Conservation (phyloP, 2,888 invertebrate genomes). For the Hoplodrina ambigua region DNA sequence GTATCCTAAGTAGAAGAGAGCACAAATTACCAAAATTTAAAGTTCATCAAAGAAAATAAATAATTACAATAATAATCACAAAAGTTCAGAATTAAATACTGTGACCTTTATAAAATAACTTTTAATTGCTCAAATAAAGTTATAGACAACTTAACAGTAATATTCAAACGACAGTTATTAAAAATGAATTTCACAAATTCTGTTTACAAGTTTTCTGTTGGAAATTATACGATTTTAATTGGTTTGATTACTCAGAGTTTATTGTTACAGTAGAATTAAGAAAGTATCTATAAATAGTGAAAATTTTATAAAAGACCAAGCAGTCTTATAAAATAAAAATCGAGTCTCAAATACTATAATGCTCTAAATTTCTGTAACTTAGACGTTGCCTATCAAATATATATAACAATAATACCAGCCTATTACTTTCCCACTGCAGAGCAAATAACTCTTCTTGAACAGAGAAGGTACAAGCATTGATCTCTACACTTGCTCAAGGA, state of each 20-base stretch:
- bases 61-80: conserved; percentile 20
- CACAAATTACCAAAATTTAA: conserved; percentile 17
- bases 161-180: conserved; percentile 45
- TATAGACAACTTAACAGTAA: conserved; percentile 18
- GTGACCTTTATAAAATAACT: conserved; percentile 43
- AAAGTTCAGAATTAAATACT: conserved; percentile 27
- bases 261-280: background rate
- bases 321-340: too few species aligned
- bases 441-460: too few species aligned
- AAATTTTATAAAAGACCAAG: too few species aligned
- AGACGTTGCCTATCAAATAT: too few species aligned
- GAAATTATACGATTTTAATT: conserved; percentile 35
- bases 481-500: too few species aligned
- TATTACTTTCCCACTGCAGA: too few species aligned
- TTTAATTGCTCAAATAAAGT: conserved; percentile 56
- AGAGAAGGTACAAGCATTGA: too few species aligned
- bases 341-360: too few species aligned
- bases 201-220: conserved; percentile 23
- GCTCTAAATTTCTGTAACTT: too few species aligned
- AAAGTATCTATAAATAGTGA: too few species aligned
- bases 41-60: conserved; percentile 39
- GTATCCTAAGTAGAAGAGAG: background rate
- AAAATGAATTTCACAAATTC: conserved; percentile 32
- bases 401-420: too few species aligned
- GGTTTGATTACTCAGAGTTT: conserved; percentile 30